Evolutionary conservation across 1,140 invertebrate genomes (phyloP), one percentile per base, ranked within the genome.

Genomic region (Bathynomus jamesi): DNA sequence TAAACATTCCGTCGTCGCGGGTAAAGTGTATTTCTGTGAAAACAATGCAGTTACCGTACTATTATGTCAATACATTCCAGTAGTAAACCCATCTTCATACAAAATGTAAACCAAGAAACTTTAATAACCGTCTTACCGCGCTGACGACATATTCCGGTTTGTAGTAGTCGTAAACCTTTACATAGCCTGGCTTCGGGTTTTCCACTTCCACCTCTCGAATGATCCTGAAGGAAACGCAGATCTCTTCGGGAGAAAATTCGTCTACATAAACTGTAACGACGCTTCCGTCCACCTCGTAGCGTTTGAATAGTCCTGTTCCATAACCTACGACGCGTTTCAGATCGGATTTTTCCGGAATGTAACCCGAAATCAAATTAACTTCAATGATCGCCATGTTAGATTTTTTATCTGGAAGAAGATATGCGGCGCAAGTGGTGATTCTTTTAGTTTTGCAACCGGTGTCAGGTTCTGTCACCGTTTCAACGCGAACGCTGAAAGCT

Each of bases 111-210:
- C n/a, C n/a, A n/a, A n/a, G n/a, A n/a, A n/a, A n/a, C n/a, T n/a
- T n/a, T n/a, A n/a, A n/a, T n/a, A n/a, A n/a, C n/a, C n/a, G n/a
- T n/a, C 68, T 61, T 17, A 70, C 68, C 68, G 61, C 60, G 28
- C 60, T 70, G 25, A 70, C 24, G 10, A 3, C 8, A 28, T 46
- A 70, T 17, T 63, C 68, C 2, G 68, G 68, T 30, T n/a, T 30
- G n/a, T 70, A 70, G 68, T 70, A 92, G 80, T 92, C 89, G 69
- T 87, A 87, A 2, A 91, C 82, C 71, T 84, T 84, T 13, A 87
- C 85, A 66, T 86, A 84, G 0, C 87, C 88, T 0, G 89, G 85
- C 77, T 86, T 85, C 0, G 87, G 85, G 63, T 83, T 78, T 17
- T 83, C 81, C 5, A 86, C 84, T 65, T 81, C 79, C 61, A 81